Evolutionary conservation across 1,140 invertebrate species (phyloP).

Genomic region (Seison nebaliae): DNA sequence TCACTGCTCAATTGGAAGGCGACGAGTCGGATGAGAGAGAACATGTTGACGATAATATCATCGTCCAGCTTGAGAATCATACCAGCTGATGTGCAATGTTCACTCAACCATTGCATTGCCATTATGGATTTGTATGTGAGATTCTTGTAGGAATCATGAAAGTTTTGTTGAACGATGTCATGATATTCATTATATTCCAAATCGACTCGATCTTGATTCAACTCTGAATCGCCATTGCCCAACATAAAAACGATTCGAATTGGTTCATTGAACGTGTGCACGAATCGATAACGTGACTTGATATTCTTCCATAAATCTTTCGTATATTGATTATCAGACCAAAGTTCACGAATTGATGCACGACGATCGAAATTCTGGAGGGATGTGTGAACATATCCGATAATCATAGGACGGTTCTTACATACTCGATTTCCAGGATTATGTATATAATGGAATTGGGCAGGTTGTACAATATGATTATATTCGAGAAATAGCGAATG

Average conservation of each 20-base stretch:
- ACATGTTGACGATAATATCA: constrained; percentile 16
- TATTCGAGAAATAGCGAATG: too few relatives aligned
- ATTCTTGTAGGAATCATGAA: constrained; percentile 15
- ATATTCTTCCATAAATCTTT: too few relatives aligned
- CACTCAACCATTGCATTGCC: constrained; percentile 15
- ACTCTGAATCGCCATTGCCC: constrained; percentile 13
- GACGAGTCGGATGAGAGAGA: constrained; percentile 4
- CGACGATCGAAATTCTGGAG: constrained; percentile 15
- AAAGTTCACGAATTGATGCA: constrained; percentile 14
- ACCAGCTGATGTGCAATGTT: constrained; percentile 12
- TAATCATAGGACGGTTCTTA: too few relatives aligned
- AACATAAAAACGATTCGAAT: constrained; percentile 17
- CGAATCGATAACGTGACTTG: too few relatives aligned
- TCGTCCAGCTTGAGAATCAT: constrained; percentile 15
- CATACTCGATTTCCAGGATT: too few relatives aligned
- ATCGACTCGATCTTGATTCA: constrained; percentile 30
- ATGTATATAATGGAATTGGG: too few relatives aligned
- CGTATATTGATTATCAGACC: constrained; percentile 11
- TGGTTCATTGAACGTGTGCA: constrained; percentile 7
- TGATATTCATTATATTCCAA: constrained; percentile 14
- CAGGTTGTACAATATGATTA: too few relatives aligned
- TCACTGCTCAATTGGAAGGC: too few relatives aligned
- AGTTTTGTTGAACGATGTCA: constrained; percentile 17
- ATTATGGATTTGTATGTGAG: constrained; percentile 15
- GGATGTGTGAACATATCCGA: constrained; percentile 14